phyloP scores from a whole-genome alignment of 1,140 invertebrate genomes.

The Zaprionus kolodkinae region DNA sequence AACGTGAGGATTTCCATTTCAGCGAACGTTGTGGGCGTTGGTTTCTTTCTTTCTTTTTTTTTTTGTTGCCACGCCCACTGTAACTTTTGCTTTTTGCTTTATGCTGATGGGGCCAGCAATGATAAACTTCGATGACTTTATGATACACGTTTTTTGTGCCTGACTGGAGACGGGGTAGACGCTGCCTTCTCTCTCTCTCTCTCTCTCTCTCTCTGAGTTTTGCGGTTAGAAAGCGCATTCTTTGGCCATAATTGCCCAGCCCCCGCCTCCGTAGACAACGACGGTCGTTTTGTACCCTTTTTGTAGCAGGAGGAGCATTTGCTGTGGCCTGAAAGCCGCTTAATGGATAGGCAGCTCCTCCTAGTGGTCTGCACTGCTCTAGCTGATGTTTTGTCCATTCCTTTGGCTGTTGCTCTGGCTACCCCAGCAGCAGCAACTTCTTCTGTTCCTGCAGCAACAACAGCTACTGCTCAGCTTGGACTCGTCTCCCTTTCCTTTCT shows the following conservation, averaged over 20 bases:
- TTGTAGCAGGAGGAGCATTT: constrained; percentile 50
- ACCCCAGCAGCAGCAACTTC: neutral
- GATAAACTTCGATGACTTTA: constrained; percentile 80
- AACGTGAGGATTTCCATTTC: constrained; percentile 66
- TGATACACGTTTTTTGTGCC: constrained; percentile 43
- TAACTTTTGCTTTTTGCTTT: constrained; percentile 43
- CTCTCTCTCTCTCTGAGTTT: neutral
- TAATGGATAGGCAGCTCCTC: constrained; percentile 15
- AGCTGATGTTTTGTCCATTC: too few species aligned
- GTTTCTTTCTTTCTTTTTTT: too few species aligned
- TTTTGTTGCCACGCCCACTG: constrained; percentile 52
- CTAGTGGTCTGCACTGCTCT: neutral
- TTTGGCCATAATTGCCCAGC: constrained; percentile 43
- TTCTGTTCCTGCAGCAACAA: neutral
- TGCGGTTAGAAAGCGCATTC: constrained; percentile 50
- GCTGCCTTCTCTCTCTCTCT: constrained; percentile 3
- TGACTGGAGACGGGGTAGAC: constrained; percentile 3
- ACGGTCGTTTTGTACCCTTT: constrained; percentile 62
- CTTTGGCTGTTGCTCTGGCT: too few species aligned
- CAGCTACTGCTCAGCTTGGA: neutral
- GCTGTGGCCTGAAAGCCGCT: constrained; percentile 51
- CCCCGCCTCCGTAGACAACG: neutral
- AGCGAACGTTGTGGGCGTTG: neutral
- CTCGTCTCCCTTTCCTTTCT: neutral
- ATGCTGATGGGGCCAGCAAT: constrained; percentile 49